phyloP scores from a whole-genome alignment of 2,888 invertebrate genomes.

The Melinopterus prodromus region DNA sequence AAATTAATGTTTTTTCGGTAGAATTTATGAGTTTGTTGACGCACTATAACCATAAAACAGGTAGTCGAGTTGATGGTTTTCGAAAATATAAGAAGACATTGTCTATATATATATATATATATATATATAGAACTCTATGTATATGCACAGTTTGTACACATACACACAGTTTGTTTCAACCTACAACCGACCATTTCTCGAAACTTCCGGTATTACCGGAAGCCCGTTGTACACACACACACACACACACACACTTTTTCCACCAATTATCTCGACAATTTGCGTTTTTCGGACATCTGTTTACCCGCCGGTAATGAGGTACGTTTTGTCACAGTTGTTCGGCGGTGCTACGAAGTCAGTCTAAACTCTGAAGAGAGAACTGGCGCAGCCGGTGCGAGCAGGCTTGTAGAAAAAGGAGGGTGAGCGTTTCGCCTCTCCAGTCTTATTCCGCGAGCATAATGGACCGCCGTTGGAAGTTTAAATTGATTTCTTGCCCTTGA shows the following conservation, averaged over 20 bases:
- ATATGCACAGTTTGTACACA: too few species aligned
- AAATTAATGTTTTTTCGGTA: too few species aligned
- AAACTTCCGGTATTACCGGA: too few species aligned
- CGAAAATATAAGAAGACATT: too few species aligned
- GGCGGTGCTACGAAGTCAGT: background rate
- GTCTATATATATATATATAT: too few species aligned
- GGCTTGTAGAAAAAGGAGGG: conserved; percentile 19
- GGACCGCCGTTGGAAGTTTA: conserved; percentile 50
- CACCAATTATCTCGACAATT: background rate
- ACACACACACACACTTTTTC: background rate
- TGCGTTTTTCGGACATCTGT: background rate
- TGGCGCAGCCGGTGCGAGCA: background rate
- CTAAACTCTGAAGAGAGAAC: background rate
- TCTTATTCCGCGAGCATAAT: conserved; percentile 50
- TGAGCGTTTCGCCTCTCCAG: conserved; percentile 24
- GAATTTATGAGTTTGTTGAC: too few species aligned
- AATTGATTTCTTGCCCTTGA: conserved; percentile 56
- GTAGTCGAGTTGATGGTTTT: too few species aligned
- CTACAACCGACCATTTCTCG: too few species aligned
- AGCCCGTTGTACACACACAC: background rate
- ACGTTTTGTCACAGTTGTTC: background rate
- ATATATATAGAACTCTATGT: too few species aligned
- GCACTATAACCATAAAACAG: too few species aligned
- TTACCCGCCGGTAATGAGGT: background rate
- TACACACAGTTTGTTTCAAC: too few species aligned